Base-by-base conservation (phyloP, 2,888 invertebrate genomes). In the Trichogramma dendrolimi region DNA sequence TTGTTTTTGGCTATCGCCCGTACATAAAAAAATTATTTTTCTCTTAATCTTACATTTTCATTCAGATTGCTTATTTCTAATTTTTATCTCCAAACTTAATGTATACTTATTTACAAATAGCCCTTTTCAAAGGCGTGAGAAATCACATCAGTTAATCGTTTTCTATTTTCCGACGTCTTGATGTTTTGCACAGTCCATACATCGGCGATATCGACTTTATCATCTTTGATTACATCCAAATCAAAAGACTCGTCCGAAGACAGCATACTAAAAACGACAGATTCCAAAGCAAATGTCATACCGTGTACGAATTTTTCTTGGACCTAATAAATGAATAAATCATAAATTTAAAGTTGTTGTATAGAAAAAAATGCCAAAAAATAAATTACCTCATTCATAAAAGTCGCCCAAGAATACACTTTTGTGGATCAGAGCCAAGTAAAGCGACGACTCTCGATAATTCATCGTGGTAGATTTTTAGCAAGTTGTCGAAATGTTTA, bases 151-250 rank as follows among this genome's bases (percentile, higher is more conserved):
- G 88, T 87, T 54, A 88, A 81, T 50, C 88, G 80, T 52, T 81
- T 77, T 14, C 87, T 81, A 6, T 86, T 86, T 11, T 80, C 81
- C 66, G 83, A 79, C 0, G 84, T 82, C 70, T 85, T 82, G 61
- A 89, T 84, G 1, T 86, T 85, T 41, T 79, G 75, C 1, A 89
- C 67, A 60, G 81, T 81, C 88, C 87, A 89, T 4, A 89, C 80
- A 62, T 86, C 85, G 38, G 85, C 84, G 14, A 90, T 81, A 64
- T 86, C 82, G 40, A 82, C 67, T 42, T 80, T 80, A 44, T 83
- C 72, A 5, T 83, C 82, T 5, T 85, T 85, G 82, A 83, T 73
- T 7, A 68, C 48, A 67, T 86, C 84, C 76, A 87, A 81, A 71
- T 83, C 81, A 39, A 84, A 77, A 7, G 84, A 81, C 62, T 87